phyloP scores from a whole-genome alignment of 2,113 vertebrate genomes.

The Psittacus erithacus region DNA sequence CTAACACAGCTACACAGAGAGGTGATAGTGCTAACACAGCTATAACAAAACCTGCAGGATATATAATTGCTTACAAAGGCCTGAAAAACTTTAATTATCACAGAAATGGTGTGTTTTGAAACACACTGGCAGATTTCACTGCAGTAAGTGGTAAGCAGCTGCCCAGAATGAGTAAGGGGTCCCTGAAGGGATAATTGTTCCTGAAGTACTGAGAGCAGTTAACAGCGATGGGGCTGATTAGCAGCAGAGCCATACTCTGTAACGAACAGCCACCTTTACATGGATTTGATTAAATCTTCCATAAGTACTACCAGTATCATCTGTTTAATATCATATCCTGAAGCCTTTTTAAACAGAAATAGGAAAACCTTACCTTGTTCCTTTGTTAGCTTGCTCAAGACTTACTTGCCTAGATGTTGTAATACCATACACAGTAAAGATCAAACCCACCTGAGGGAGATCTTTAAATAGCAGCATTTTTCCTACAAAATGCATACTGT shows the following conservation, averaged over 20 bases:
- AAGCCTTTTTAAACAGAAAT: not conserved
- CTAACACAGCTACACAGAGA: no score
- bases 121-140: not conserved
- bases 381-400: not conserved
- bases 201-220: not conserved
- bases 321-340: not conserved
- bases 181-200: not conserved
- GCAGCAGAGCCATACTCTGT: not conserved
- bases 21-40: not conserved
- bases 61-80: not conserved
- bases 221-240: not conserved
- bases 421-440: not conserved
- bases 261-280: not conserved
- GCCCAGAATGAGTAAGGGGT: not conserved
- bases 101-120: not conserved
- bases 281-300: not conserved
- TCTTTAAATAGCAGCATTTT: not conserved
- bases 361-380: not conserved
- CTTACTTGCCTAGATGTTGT: not conserved
- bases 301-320: not conserved
- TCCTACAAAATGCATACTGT: not conserved
- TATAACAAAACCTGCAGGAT: not conserved
- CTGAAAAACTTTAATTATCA: not conserved
- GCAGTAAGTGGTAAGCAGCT: not conserved
- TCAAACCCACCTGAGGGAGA: not conserved